Base-by-base conservation (phyloP, 30 jellyfish, hydroid and myxozoan genomes). In the Pseudorhiza aurosa region DNA sequence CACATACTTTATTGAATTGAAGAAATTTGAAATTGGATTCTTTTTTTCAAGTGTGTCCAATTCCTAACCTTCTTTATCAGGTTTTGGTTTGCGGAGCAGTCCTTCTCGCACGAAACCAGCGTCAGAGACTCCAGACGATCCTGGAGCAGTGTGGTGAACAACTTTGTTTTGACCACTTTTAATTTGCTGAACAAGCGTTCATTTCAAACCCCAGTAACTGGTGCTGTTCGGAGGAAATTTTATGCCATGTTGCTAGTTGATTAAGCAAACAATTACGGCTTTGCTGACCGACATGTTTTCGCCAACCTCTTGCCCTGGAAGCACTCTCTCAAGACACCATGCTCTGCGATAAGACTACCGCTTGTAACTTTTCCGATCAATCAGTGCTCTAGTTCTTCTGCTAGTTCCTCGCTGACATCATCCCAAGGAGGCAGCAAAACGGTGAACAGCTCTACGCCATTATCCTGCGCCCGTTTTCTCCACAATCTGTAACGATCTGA, bases 341-440 rank as follows among this genome's bases (percentile, higher is more conserved):
- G 70, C 70, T 63, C 77, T 63, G 77, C 56, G 24, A 63, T 19
- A 1, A 67, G 81, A 37, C 40, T 67, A 26, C 63, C 64, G 17
- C 81, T 37, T 32, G 39, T 3, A 67, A 67, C 9, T 31, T 1
- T 7, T 25, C 77, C 77, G n/a, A 39, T 39, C 12, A 12, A 12
- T 5, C 7, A 39, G 7, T 39, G 7, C 50, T 7, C 12, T 39
- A 63, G 22, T 1, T 31, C 56, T 17, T 31, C 77, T 29, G 77
- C 77, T 31, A 8, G 3, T 63, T 63, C 56, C n/a, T 63, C 77
- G n/a, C 22, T 40, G 2, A 47, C 1, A 4, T 72, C 12, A 72
- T 28, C 56, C 85, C 73, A 43, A 22, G 85, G 85, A 2, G 72
- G 85, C 74, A 45, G 26, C 85, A 72, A 72, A 72, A 72, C 58